These are phyloP conservation scores for Augiades crinisus DNA, from an alignment of 2,888 invertebrate genomes.

Conservation along the genomic window DNA sequence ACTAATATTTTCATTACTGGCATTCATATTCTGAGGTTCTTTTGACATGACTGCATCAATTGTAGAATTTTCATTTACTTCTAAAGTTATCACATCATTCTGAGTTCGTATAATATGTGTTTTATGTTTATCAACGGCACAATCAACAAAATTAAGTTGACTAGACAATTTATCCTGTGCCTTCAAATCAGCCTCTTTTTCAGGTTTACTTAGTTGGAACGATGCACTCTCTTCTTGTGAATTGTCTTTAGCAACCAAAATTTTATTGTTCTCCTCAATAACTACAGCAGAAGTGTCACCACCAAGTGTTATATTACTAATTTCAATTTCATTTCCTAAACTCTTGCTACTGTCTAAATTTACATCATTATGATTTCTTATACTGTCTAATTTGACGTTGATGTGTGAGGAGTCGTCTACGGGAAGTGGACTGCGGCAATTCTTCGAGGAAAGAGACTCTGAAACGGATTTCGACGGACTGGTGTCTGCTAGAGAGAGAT, in stretches of 20 bases:
- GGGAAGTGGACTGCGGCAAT: slow-evolving; percentile 17
- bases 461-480: slow-evolving; percentile 5
- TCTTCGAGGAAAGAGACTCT: slow-evolving; percentile 5
- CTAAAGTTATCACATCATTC: neutral
- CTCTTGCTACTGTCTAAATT: neutral
- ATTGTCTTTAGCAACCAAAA: neutral
- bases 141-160: no score
- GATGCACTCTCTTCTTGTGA: neutral
- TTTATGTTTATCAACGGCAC: no score
- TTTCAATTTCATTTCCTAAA: neutral
- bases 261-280: neutral
- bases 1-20: neutral
- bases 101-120: no score
- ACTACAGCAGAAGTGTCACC: neutral
- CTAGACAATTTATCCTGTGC: neutral
- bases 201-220: neutral
- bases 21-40: no score
- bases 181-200: neutral
- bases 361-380: neutral
- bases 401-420: neutral
- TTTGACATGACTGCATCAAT: no score
- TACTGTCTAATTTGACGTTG: neutral
- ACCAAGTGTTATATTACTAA: neutral
- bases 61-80: neutral
- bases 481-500: slow-evolving; percentile 11